Evolutionary conservation across 1,140 invertebrate genomes (phyloP).

Genomic region (Sipha flava): DNA sequence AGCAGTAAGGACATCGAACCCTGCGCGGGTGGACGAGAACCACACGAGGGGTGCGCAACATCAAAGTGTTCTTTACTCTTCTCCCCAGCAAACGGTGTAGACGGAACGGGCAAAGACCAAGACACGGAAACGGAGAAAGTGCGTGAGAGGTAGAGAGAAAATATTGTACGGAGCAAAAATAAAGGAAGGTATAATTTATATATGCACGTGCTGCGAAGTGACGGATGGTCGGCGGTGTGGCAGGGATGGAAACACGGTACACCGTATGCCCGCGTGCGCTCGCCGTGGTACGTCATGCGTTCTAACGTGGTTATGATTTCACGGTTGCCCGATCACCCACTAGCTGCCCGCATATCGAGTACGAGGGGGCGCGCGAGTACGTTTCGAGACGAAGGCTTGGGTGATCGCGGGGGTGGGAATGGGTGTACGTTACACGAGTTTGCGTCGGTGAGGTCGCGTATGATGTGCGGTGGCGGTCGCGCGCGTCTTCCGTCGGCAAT

Average conservation of each 20-base stretch:
- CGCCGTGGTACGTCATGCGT: not conserved
- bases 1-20: not conserved
- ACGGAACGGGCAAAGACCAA: not conserved
- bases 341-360: not conserved
- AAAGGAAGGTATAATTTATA: no score
- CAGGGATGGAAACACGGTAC: not conserved
- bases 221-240: not conserved
- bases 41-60: not conserved
- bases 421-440: no score
- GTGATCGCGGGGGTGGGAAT: no score
- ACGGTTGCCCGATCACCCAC: conserved; percentile 1
- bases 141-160: no score
- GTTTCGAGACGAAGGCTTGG: no score
- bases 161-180: no score
- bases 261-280: not conserved
- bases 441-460: no score
- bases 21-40: not conserved
- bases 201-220: no score
- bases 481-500: no score
- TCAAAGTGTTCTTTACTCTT: not conserved
- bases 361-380: not conserved
- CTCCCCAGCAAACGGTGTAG: not conserved
- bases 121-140: not conserved
- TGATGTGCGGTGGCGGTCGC: no score
- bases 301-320: conserved; percentile 27